These are phyloP conservation scores for Sesamia inferens DNA, from an alignment of 2,888 invertebrate species.

Conservation along the genomic window DNA sequence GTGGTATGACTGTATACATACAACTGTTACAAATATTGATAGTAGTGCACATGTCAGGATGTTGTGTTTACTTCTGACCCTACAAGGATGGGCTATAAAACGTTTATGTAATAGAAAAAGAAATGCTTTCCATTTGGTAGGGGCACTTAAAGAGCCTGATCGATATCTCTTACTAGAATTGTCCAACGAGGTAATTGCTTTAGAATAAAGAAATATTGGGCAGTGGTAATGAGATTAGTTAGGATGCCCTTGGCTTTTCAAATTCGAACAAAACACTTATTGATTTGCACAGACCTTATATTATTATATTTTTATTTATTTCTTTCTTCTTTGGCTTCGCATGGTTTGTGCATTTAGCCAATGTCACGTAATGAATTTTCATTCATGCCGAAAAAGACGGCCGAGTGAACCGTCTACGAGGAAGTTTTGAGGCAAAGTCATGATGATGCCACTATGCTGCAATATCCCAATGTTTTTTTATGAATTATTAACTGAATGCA, in stretches of 20 bases:
- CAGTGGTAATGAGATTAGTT: background rate
- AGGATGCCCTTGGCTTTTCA: background rate
- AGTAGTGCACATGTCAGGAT: conserved; percentile 49
- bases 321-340: no score
- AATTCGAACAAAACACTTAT: conserved; percentile 19
- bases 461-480: no score
- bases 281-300: background rate
- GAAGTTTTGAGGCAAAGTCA: no score
- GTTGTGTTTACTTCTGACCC: conserved; percentile 39
- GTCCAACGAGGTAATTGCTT: conserved; percentile 26
- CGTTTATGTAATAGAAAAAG: conserved; percentile 41
- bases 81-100: conserved; percentile 49
- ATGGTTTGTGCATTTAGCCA: no score
- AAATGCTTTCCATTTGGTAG: conserved; percentile 29
- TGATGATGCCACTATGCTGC: no score
- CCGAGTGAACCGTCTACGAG: no score
- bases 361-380: no score
- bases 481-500: no score
- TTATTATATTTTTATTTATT: no score
- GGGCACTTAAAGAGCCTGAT: conserved; percentile 12
- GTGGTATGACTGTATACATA: conserved; percentile 11
- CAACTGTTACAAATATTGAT: conserved; percentile 64
- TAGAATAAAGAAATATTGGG: conserved; percentile 6
- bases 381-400: no score
- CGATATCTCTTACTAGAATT: conserved; percentile 14